Evolutionary conservation across 2,888 invertebrate genomes (phyloP), one percentile per base, ranked within the genome.

Genomic region (Drosophila nr. perissopoda): DNA sequence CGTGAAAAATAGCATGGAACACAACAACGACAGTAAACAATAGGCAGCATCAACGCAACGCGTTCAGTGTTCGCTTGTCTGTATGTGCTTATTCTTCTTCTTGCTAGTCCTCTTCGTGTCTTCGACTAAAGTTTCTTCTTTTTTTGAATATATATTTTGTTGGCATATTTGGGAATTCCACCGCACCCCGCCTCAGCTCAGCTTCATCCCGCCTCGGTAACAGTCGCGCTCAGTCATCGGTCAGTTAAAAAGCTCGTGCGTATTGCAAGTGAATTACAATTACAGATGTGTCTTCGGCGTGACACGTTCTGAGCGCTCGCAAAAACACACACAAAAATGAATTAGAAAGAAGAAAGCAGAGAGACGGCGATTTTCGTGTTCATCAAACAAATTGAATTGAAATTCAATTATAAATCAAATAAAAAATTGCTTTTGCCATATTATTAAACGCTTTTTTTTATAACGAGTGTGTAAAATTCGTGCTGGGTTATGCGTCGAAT

Each of bases 11-110:
- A 79, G 36, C 82, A 69, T 66, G 79, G 74, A 79, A 79, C 83
- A 85, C 85, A 89, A 88, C 79, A 82, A 82, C 85, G 76, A 83
- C 88, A 82, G 88, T 82, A 82, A 83, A 82, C 82, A 89, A 88
- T 73, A 83, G 76, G 63, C 75, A 89, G 75, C 72, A 83, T 60
- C 61, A 70, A 58, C 59, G 59, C 76, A 70, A 33, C 82, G 73
- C 64, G 77, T 62, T 76, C 40, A 53, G 49, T 53, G 49, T 71
- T 78, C 73, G 57, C 33, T 61, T 78, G 49, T 8, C 42, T 52
- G 61, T 34, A 34, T 74, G 52, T 36, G 31, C 29, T 42, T 34
- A 36, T 42, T 36, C 49, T 56, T 21, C 51, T 42, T 40, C 38
- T 64, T 21, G 18, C 27, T 49, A 56, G 36, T 42, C 46, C 46